A percentile compares a stretch with the other conserved stretches of the same genome.
These are phyloP conservation scores for Erpornis zantholeuca DNA, from an alignment of 2,113 vertebrate species.

Conservation along the genomic window DNA sequence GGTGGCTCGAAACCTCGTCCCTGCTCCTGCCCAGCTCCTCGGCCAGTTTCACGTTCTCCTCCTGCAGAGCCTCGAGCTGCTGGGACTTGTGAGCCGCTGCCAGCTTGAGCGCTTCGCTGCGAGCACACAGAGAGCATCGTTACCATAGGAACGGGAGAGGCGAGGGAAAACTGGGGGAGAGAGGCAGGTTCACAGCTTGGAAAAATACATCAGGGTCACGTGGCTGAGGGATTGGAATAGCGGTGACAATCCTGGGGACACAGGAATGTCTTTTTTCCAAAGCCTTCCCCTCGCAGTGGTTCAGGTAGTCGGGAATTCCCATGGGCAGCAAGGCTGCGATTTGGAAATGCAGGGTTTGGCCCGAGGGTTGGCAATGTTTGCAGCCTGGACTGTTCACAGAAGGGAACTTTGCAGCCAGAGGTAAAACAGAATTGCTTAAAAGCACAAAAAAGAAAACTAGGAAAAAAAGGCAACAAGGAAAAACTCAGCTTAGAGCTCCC, in stretches of 20 bases:
- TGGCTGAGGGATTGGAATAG: slow-evolving; percentile 32
- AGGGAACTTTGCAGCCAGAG: neutral
- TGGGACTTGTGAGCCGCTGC: slow-evolving; percentile 79
- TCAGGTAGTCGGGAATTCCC: neutral
- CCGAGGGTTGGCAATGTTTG: fast-evolving
- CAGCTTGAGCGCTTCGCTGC: slow-evolving; percentile 87
- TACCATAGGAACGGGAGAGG: slow-evolving; percentile 81
- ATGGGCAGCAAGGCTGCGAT: fast-evolving
- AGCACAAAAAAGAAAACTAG: neutral
- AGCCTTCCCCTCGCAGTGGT: fast-evolving
- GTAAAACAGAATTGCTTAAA: neutral
- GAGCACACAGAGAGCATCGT: slow-evolving; percentile 74
- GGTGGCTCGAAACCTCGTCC: slow-evolving; percentile 78
- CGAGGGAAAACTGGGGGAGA: slow-evolving; percentile 75
- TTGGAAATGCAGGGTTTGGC: neutral
- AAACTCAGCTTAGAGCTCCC: neutral
- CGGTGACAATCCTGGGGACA: neutral
- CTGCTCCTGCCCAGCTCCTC: slow-evolving; percentile 81
- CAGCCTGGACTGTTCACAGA: neutral
- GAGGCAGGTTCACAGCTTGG: slow-evolving; percentile 69
- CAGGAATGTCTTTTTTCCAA: fast-evolving
- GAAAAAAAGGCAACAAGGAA: neutral
- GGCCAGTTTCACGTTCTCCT: slow-evolving; percentile 87
- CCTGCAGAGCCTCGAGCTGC: slow-evolving; percentile 82
- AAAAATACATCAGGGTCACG: slow-evolving; percentile 67